Base-by-base conservation (phyloP, 2,888 invertebrate species). In the Colostygia pectinataria region DNA sequence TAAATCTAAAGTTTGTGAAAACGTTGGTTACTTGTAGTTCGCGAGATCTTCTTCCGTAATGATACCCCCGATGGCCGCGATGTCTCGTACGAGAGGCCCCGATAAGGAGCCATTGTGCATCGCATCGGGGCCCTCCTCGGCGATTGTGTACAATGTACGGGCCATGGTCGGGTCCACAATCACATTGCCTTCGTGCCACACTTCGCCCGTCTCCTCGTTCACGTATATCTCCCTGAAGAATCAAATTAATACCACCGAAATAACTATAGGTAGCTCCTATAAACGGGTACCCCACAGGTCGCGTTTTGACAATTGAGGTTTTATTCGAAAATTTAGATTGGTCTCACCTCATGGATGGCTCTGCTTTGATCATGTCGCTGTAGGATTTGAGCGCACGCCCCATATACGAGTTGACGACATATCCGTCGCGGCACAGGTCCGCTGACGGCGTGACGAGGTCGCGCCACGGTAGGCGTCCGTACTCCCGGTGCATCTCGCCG, bases 371-470 rank as follows among this genome's bases (percentile, higher is more conserved):
- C 25, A 72, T 61, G 4, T 77, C 70, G 65, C 91, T 83, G 67
- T 91, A 87, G 0, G 74, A 62, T 1, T 59, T 56, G 40, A 95
- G 83, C 15, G 93, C 92, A 7, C 88, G 82, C 1, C 90, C 93
- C 66, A 95, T 87, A 74, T 95, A 95, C 33, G 91, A 68, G 33
- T 93, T 95, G 8, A 97, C 94, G 38, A 81, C 74, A 57, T 94
- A 93, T 0, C 98, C 98, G 4, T 91, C 86, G 53, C 91, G 89
- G 63, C 96, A 95, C 15, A 98, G 83, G 25, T 94, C 88, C 37
- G 96, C 96, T 0, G 95, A 92, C 0, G 97, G 97, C 56, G 92
- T 80, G 53, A 99, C 93, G 12, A 99, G 85, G 0, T 93, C 92
- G 32, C 80, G 80, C 98, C 98, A 99, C 0, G 93, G 91, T 37